These are phyloP conservation scores for Coelogynopora nodosa DNA, from an alignment of 2,888 invertebrate genomes.

Conservation along the genomic window DNA sequence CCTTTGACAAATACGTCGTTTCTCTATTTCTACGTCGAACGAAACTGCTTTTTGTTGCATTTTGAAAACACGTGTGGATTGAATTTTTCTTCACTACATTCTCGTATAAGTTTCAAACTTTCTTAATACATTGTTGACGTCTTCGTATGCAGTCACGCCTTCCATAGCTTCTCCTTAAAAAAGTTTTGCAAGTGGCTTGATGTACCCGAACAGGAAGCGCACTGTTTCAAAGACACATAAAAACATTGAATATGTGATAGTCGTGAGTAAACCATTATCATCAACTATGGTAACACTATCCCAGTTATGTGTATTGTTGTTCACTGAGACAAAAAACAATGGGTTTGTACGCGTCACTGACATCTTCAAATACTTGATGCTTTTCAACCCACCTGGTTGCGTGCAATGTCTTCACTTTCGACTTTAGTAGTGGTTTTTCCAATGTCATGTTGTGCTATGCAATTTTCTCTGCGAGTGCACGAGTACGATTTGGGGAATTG, in stretches of 20 bases:
- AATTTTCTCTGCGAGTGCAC: neutral
- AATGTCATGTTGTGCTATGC: neutral
- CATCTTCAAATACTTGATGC: neutral
- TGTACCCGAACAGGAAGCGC: neutral
- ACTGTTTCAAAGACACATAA: neutral
- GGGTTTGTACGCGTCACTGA: neutral
- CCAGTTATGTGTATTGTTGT: neutral
- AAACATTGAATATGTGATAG: neutral
- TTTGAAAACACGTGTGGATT: neutral
- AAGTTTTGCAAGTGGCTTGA: neutral
- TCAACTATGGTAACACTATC: neutral
- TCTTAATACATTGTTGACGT: neutral
- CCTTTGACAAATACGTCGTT: neutral
- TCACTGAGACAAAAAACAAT: slow-evolving; percentile 2
- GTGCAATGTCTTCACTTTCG: neutral
- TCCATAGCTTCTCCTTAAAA: neutral
- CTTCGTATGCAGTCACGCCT: neutral
- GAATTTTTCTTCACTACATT: neutral
- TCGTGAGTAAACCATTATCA: neutral
- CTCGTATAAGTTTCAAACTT: neutral
- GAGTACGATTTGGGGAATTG: neutral
- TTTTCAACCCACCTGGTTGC: slow-evolving; percentile 25
- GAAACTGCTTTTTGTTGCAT: neutral
- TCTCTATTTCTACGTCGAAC: neutral
- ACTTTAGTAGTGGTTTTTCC: neutral